Conservation (phyloP, 2,888 invertebrate genomes). For the Zhengitettix transpicula region DNA sequence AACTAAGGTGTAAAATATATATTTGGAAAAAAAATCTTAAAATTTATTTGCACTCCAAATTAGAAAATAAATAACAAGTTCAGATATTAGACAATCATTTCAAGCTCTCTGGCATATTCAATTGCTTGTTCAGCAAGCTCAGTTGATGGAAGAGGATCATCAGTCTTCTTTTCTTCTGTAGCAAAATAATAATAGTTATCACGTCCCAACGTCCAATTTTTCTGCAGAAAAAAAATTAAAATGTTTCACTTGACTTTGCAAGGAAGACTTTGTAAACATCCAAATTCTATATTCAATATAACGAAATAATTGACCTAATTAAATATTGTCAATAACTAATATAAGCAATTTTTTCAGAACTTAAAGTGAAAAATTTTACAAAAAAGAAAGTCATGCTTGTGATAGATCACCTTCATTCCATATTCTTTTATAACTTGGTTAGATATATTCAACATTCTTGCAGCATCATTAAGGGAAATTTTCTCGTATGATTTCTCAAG, state of each 20-base stretch:
- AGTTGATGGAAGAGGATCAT: slow-evolving; percentile 70
- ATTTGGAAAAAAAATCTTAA: no score
- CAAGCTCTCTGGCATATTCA: slow-evolving; percentile 92
- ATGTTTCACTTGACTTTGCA: no score
- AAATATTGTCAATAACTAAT: no score
- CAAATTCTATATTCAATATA: no score
- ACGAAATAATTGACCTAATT: no score
- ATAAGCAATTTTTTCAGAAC: no score
- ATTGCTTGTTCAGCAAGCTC: slow-evolving; percentile 88
- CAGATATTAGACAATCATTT: slow-evolving; percentile 87
- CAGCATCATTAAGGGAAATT: slow-evolving; percentile 73
- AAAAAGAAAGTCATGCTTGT: no score
- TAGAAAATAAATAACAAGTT: neutral
- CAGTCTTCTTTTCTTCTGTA: slow-evolving; percentile 51
- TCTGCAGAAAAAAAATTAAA: slow-evolving; percentile 32
- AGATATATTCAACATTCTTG: slow-evolving; percentile 71
- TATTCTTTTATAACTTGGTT: slow-evolving; percentile 64
- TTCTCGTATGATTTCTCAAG: slow-evolving; percentile 92
- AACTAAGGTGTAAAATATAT: no score
- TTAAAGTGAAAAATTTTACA: no score
- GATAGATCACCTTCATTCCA: slow-evolving; percentile 50
- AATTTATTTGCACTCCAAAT: no score
- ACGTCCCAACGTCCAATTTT: slow-evolving; percentile 64
- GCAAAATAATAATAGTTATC: slow-evolving; percentile 72
- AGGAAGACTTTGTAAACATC: no score